A percentile compares a stretch with the other conserved stretches of the same genome.
Evolutionary conservation across 2,797 vertebrate species (phyloP).

Genomic region (Apogon talboti): DNA sequence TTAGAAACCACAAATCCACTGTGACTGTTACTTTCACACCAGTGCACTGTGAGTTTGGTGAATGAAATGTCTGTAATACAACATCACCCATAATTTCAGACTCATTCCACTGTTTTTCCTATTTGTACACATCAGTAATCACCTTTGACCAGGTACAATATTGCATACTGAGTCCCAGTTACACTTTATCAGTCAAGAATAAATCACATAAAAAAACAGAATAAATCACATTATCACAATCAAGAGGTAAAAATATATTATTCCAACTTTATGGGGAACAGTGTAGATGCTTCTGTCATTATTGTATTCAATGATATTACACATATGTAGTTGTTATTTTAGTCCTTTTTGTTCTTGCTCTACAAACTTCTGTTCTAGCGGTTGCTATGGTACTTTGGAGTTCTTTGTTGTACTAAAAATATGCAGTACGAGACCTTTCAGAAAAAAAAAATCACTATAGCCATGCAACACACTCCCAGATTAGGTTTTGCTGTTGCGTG

Average conservation of each 20-base stretch:
- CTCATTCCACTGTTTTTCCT: too few relatives aligned
- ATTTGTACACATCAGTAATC: too few relatives aligned
- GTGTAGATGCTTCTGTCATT: neutral
- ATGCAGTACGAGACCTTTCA: neutral
- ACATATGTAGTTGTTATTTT: neutral
- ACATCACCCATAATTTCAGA: too few relatives aligned
- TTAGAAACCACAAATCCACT: neutral
- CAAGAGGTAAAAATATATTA: too few relatives aligned
- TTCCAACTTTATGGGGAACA: too few relatives aligned
- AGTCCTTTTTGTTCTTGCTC: constrained; percentile 3
- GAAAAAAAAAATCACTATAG: constrained; percentile 9
- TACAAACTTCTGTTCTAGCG: constrained; percentile 14
- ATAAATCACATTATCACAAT: too few relatives aligned
- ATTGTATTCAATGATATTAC: neutral
- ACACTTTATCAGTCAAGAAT: too few relatives aligned
- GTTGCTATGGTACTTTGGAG: constrained; percentile 58
- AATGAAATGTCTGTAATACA: neutral
- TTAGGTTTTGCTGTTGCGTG: neutral
- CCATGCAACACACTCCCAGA: neutral
- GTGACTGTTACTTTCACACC: neutral
- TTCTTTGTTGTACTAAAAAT: constrained; percentile 32
- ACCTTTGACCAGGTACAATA: too few relatives aligned
- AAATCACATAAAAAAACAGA: too few relatives aligned
- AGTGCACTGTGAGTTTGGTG: neutral
- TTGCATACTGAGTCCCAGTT: too few relatives aligned